These are phyloP conservation scores for Isurus oxyrinchus DNA, from an alignment of 2,113 vertebrate genomes.

Conservation along the genomic window DNA sequence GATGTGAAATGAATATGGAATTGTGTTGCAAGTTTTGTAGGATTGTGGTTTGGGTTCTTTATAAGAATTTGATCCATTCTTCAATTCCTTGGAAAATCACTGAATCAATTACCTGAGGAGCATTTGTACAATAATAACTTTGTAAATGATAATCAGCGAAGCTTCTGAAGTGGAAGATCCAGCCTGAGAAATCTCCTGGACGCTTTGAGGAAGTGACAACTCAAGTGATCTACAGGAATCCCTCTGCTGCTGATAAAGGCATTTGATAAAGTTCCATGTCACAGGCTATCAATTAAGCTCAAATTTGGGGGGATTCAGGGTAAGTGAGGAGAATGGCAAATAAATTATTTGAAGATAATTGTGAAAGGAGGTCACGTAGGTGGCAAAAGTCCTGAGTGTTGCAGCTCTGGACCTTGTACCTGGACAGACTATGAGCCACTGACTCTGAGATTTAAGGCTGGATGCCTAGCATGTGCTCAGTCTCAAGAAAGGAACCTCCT, in stretches of 20 bases:
- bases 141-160: background rate
- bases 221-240: background rate
- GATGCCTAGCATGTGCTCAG: no score
- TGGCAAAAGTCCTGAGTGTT: background rate
- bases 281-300: background rate
- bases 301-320: background rate
- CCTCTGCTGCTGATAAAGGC: background rate
- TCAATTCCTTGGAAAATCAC: background rate
- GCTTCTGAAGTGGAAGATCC: background rate
- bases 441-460: no score
- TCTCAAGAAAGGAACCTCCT: no score
- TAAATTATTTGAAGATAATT: background rate
- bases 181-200: background rate
- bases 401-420: background rate
- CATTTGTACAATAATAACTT: background rate
- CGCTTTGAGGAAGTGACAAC: background rate
- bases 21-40: background rate
- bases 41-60: background rate
- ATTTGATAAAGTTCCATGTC: background rate
- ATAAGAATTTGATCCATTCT: background rate
- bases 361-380: background rate
- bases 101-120: background rate
- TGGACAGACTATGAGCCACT: no score
- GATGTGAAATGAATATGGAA: background rate
- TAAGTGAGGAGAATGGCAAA: background rate